These are phyloP conservation scores for Dicerorhinus sumatrensis DNA, from an alignment of 2,113 vertebrate genomes.

Conservation along the genomic window DNA sequence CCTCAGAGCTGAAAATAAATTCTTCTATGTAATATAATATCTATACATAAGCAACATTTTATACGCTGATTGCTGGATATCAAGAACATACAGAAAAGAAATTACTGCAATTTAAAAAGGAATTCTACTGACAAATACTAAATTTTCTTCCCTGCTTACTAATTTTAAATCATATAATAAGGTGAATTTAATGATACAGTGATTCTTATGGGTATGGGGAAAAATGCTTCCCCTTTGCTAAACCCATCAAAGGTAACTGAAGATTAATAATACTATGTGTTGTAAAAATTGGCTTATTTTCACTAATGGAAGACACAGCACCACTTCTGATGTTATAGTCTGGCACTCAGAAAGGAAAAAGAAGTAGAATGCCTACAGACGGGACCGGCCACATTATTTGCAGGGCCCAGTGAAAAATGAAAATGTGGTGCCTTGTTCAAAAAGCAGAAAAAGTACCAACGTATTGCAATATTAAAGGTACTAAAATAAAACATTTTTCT, in stretches of 20 bases:
- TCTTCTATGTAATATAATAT: slow-evolving; percentile 78
- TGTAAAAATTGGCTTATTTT: slow-evolving; percentile 71
- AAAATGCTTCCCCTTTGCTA: slow-evolving; percentile 64
- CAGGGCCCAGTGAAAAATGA: neutral
- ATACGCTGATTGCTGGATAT: slow-evolving; percentile 80
- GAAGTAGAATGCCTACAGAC: neutral
- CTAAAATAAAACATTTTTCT: neutral
- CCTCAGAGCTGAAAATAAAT: slow-evolving; percentile 85
- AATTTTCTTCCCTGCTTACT: slow-evolving; percentile 72
- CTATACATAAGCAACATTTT: slow-evolving; percentile 86
- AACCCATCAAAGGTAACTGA: slow-evolving; percentile 65
- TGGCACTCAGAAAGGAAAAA: slow-evolving; percentile 44
- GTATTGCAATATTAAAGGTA: neutral
- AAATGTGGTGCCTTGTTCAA: neutral
- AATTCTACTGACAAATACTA: slow-evolving; percentile 72
- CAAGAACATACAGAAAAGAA: slow-evolving; percentile 68
- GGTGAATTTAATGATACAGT: slow-evolving; percentile 45
- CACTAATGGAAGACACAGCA: slow-evolving; percentile 30
- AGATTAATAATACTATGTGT: slow-evolving; percentile 56
- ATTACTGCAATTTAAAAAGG: slow-evolving; percentile 63
- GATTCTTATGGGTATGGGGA: slow-evolving; percentile 39
- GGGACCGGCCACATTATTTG: neutral
- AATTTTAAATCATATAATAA: slow-evolving; percentile 74
- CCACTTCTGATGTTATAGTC: slow-evolving; percentile 8
- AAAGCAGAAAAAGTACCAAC: neutral